phyloP scores from a whole-genome alignment of 2,888 invertebrate genomes.

The Pristionchus fissidentatus region DNA sequence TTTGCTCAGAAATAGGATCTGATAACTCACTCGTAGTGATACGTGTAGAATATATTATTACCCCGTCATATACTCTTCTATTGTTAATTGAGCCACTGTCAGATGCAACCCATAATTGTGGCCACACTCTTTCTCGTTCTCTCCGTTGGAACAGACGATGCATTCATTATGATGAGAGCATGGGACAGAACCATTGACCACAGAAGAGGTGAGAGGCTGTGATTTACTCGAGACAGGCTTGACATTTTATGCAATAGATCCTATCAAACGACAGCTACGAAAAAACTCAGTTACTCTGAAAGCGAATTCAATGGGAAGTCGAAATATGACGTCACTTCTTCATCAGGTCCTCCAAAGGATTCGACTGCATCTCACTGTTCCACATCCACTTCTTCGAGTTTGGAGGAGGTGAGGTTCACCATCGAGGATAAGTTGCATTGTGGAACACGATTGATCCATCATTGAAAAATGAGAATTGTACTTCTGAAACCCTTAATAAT shows the following conservation, averaged over 20 bases:
- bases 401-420: conserved; percentile 22
- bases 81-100: neutral
- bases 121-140: conserved; percentile 46
- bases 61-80: neutral
- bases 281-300: too few relatives aligned
- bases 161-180: conserved; percentile 47
- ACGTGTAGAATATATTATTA: neutral
- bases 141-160: conserved; percentile 43
- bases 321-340: neutral
- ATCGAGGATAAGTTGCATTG: neutral
- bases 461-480: neutral
- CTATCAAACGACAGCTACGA: too few relatives aligned
- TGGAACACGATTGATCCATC: neutral
- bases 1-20: too few relatives aligned
- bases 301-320: neutral
- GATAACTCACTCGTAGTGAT: too few relatives aligned
- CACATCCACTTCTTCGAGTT: conserved; percentile 1
- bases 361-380: conserved; percentile 22
- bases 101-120: conserved; percentile 48
- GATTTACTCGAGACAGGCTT: neutral
- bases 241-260: too few relatives aligned
- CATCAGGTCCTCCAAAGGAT: neutral
- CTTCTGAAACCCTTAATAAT: too few relatives aligned
- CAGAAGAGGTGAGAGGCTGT: conserved; percentile 2
- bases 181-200: conserved; percentile 45